These are phyloP conservation scores for Rambutsinella grinnellia DNA, from an alignment of 2,888 invertebrate genomes.

Conservation along the genomic window DNA sequence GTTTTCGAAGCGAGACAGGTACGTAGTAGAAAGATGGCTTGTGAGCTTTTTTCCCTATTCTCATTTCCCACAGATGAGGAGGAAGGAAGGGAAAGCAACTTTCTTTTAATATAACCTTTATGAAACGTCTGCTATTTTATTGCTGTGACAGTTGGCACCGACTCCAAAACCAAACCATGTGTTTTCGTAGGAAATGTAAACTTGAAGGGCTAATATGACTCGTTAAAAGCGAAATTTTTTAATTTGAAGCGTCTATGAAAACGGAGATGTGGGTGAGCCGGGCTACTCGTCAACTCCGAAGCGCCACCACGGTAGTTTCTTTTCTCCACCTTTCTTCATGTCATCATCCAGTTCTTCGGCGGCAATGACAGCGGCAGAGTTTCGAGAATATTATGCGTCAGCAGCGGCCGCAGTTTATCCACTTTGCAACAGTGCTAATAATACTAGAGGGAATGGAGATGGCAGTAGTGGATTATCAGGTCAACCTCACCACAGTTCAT, in stretches of 20 bases:
- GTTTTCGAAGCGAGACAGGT: too few species aligned
- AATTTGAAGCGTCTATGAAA: slow-evolving; percentile 62
- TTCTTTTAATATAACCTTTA: too few species aligned
- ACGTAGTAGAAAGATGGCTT: too few species aligned
- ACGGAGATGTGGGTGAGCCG: slow-evolving; percentile 58
- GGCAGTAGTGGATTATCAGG: slow-evolving; percentile 14
- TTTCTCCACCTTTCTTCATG: slow-evolving; percentile 60
- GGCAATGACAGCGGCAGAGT: slow-evolving; percentile 46
- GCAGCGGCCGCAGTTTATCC: slow-evolving; percentile 34
- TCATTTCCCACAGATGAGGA: too few species aligned
- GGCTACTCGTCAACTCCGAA: slow-evolving; percentile 64
- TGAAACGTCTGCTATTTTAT: too few species aligned
- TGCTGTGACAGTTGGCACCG: too few species aligned
- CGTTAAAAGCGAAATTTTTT: too few species aligned
- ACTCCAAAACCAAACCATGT: too few species aligned
- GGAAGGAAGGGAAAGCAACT: too few species aligned
- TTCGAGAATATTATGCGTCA: slow-evolving; percentile 61
- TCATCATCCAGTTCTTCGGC: slow-evolving; percentile 37
- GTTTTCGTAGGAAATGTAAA: too few species aligned
- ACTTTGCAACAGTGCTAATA: slow-evolving; percentile 61
- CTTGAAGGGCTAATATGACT: too few species aligned
- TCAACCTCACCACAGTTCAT: slow-evolving; percentile 20
- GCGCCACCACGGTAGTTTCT: slow-evolving; percentile 56
- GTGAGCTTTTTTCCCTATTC: too few species aligned
- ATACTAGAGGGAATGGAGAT: slow-evolving; percentile 59